Conservation (phyloP, 2,797 vertebrate genomes). For the Nyctalus aviator region DNA sequence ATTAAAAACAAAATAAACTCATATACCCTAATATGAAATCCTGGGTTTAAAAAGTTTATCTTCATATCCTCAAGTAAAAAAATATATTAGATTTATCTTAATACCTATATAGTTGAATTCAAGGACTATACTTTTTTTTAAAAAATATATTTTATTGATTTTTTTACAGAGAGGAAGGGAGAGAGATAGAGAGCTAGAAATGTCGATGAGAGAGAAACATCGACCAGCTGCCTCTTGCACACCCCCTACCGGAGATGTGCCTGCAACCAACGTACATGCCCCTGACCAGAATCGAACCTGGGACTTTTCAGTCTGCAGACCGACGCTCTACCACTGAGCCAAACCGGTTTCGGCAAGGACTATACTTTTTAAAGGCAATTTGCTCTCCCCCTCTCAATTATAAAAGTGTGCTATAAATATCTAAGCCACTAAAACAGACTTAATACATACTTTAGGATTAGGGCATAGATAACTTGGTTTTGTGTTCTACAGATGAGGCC, state of each 20-base stretch:
- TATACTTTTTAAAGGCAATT: conserved; percentile 43
- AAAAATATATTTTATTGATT: too few relatives aligned
- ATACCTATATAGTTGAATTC: not conserved
- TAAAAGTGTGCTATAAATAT: not conserved
- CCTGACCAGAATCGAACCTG: too few relatives aligned
- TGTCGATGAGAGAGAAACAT: too few relatives aligned
- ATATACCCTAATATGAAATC: not conserved
- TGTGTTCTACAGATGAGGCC: not conserved
- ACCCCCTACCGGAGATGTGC: too few relatives aligned
- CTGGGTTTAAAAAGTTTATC: conserved; percentile 33
- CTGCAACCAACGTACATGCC: too few relatives aligned
- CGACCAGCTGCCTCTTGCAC: too few relatives aligned
- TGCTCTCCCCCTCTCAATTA: not conserved
- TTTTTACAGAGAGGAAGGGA: too few relatives aligned
- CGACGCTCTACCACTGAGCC: too few relatives aligned
- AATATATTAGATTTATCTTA: not conserved
- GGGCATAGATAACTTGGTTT: not conserved
- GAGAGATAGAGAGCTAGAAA: too few relatives aligned
- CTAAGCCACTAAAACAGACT: not conserved
- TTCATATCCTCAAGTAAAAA: not conserved
- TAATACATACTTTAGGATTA: not conserved
- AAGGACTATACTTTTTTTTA: conserved; percentile 6
- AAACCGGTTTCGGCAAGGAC: too few relatives aligned
- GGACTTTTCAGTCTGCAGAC: too few relatives aligned
- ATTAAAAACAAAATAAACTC: conserved; percentile 41